Percentiles rank a stretch among this genome's conserved stretches.
phyloP scores from a whole-genome alignment of 2,888 invertebrate species.

The Lepidocyrtoides sp. region DNA sequence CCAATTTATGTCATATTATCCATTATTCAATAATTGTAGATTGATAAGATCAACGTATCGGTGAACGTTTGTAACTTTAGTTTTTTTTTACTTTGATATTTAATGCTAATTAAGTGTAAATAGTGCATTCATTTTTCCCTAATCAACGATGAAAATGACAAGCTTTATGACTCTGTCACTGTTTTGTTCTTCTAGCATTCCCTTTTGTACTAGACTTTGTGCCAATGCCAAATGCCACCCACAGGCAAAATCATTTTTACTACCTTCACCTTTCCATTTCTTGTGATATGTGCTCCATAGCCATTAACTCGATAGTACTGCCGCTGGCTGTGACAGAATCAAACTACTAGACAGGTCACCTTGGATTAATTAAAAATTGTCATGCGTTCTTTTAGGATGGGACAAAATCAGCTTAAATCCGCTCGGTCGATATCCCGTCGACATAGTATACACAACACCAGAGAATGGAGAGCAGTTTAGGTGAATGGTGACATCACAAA shows the following conservation, averaged over 20 bases:
- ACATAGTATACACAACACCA: neutral
- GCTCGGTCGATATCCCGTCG: neutral
- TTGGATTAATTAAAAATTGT: constrained; percentile 26
- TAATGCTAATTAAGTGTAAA: too few species aligned
- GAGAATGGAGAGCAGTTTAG: neutral
- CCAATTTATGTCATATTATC: neutral
- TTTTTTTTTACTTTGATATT: neutral
- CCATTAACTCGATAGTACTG: neutral
- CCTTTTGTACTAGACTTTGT: neutral
- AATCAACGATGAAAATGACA: constrained; percentile 6
- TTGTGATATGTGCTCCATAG: neutral
- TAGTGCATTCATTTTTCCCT: neutral
- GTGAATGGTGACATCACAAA: neutral
- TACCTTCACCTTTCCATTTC: constrained; percentile 34
- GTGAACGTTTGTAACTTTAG: neutral
- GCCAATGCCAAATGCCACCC: too few species aligned
- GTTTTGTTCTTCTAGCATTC: neutral
- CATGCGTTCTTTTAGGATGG: neutral
- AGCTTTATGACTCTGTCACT: neutral
- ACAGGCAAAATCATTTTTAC: too few species aligned
- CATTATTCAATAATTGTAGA: neutral
- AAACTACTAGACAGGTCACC: neutral
- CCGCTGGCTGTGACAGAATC: neutral
- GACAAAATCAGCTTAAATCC: neutral
- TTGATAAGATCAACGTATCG: neutral